Percentiles rank a stretch among this genome's conserved stretches.
phyloP scores from a whole-genome alignment of 2,113 vertebrate species.

The Vicugna pacos region DNA sequence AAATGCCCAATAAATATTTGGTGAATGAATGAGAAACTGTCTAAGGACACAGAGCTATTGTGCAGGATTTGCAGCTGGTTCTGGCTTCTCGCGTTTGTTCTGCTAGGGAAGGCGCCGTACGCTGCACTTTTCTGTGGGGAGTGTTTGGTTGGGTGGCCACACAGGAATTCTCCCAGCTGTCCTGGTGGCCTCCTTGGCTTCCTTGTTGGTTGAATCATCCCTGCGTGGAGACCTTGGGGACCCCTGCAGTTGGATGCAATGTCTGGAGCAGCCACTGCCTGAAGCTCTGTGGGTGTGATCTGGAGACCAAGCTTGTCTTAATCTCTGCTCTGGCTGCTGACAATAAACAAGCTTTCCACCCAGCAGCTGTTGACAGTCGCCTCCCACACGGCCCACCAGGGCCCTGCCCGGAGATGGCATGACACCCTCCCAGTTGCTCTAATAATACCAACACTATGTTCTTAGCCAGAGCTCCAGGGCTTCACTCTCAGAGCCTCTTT shows the following conservation, averaged over 20 bases:
- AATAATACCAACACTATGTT: conserved; percentile 72
- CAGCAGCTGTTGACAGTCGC: conserved; percentile 73
- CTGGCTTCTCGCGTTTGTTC: not conserved
- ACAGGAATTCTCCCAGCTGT: conserved; percentile 59
- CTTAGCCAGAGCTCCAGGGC: conserved; percentile 21
- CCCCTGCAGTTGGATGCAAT: not conserved
- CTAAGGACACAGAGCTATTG: not conserved
- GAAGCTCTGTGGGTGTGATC: conserved; percentile 2
- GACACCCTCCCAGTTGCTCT: conserved; percentile 60
- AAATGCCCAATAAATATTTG: not conserved
- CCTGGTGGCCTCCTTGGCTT: not conserved
- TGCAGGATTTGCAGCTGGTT: not conserved
- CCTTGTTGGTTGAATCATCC: not conserved
- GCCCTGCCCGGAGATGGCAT: conserved; percentile 60
- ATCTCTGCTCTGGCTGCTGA: conserved; percentile 61
- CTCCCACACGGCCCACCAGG: conserved; percentile 66
- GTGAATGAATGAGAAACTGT: not conserved
- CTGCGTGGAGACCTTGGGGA: not conserved
- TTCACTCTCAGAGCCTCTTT: not conserved
- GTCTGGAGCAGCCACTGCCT: not conserved
- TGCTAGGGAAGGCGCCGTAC: not conserved
- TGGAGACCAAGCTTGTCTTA: not conserved
- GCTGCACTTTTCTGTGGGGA: not conserved
- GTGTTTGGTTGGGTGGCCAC: not conserved
- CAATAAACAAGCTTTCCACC: conserved; percentile 53